Conservation (phyloP, 2,888 invertebrate genomes). For the Amiota mariae region DNA sequence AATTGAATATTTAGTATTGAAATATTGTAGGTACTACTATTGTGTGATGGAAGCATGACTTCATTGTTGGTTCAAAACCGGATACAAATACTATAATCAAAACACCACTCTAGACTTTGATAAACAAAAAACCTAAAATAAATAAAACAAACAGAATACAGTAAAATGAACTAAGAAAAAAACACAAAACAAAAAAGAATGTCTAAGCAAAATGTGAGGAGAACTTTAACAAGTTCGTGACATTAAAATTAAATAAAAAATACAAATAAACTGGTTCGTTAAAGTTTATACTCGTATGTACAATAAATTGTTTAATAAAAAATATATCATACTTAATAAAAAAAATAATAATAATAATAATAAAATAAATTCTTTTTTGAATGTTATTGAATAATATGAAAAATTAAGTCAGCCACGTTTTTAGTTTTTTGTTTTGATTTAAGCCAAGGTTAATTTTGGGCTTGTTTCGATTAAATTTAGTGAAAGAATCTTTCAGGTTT, state of each 20-base stretch:
- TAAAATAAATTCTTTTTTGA: neutral
- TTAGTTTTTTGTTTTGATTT: slow-evolving; percentile 14
- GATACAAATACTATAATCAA: neutral
- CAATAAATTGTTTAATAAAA: neutral
- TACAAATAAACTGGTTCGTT: slow-evolving; percentile 8
- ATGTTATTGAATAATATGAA: no score
- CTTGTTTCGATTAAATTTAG: slow-evolving; percentile 49
- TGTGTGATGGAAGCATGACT: slow-evolving; percentile 6
- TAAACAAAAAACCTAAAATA: neutral
- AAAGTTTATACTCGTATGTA: neutral
- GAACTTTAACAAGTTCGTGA: slow-evolving; percentile 21
- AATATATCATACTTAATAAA: neutral
- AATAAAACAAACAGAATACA: no score
- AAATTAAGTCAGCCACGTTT: neutral
- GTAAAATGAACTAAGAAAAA: no score
- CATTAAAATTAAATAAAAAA: slow-evolving; percentile 19
- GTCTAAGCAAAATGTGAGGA: slow-evolving; percentile 18
- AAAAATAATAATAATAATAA: neutral
- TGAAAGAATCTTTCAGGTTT: slow-evolving; percentile 48
- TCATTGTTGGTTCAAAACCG: slow-evolving; percentile 15
- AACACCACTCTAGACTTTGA: neutral
- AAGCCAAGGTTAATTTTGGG: slow-evolving; percentile 55
- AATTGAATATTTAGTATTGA: neutral
- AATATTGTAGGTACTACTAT: no score
- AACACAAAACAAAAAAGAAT: neutral